Evolutionary conservation across 2,888 invertebrate species (phyloP).

Genomic region (Lomographa bimaculata): DNA sequence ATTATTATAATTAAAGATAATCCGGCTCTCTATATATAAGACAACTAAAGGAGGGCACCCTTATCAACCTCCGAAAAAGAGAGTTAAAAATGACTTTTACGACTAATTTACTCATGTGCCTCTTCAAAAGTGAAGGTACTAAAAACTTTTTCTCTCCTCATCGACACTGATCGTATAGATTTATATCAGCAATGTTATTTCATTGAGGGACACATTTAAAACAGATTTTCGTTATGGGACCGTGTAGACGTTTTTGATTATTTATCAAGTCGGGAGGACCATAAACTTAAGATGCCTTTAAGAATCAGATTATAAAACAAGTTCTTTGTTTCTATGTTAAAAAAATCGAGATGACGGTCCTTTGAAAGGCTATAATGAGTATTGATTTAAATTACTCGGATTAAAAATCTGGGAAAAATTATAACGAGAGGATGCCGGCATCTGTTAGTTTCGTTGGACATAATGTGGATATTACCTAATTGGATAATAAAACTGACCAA

Average conservation of each 20-base stretch:
- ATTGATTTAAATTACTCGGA: slow-evolving; percentile 81
- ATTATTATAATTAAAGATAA: too few species aligned
- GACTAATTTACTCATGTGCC: too few species aligned
- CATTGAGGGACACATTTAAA: slow-evolving; percentile 49
- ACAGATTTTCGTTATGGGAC: slow-evolving; percentile 50
- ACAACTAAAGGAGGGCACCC: too few species aligned
- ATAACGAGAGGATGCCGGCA: slow-evolving; percentile 73
- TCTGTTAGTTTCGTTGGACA: slow-evolving; percentile 46
- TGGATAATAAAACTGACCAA: too few species aligned
- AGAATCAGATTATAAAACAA: slow-evolving; percentile 79
- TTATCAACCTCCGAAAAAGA: too few species aligned
- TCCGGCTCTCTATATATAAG: too few species aligned
- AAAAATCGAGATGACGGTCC: slow-evolving; percentile 73
- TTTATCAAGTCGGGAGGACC: slow-evolving; percentile 65
- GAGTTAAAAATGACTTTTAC: too few species aligned
- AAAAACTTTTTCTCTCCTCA: slow-evolving; percentile 18
- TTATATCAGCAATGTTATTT: slow-evolving; percentile 49
- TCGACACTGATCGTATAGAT: slow-evolving; percentile 45
- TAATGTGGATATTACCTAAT: slow-evolving; percentile 59
- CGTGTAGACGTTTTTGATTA: slow-evolving; percentile 63
- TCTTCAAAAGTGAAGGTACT: slow-evolving; percentile 7
- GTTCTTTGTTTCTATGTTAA: slow-evolving; percentile 74
- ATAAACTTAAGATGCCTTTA: slow-evolving; percentile 76
- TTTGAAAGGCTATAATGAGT: slow-evolving; percentile 80
- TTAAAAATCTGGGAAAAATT: slow-evolving; percentile 81